These are phyloP conservation scores for Deroptyus accipitrinus DNA, from an alignment of 2,113 vertebrate species.

Conservation along the genomic window DNA sequence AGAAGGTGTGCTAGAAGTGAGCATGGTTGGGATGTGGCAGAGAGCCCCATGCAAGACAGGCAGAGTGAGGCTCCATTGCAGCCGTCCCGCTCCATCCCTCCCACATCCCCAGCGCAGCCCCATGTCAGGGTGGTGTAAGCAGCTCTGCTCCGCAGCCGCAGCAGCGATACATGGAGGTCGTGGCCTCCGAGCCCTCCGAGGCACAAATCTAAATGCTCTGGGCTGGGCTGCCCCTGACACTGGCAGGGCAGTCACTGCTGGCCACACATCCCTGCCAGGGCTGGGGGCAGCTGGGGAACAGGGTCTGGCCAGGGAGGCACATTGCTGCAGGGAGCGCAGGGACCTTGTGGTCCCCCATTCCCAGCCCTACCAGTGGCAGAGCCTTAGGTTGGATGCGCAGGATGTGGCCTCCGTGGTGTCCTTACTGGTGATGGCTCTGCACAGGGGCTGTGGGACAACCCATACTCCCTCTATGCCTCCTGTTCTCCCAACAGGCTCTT, in stretches of 20 bases:
- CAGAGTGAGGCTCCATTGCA: neutral
- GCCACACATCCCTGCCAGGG: fast-evolving
- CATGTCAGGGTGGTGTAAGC: fast-evolving
- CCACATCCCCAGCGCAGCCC: fast-evolving
- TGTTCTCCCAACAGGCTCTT: neutral
- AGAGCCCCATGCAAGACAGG: neutral
- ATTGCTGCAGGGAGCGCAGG: fast-evolving
- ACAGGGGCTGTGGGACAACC: neutral
- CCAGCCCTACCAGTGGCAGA: neutral
- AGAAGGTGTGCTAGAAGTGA: neutral
- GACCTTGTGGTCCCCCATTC: neutral
- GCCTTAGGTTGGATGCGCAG: neutral
- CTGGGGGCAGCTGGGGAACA: neutral
- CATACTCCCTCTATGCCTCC: neutral
- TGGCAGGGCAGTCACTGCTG: neutral
- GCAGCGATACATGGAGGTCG: neutral
- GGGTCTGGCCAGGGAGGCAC: neutral
- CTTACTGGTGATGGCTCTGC: neutral
- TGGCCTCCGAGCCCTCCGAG: neutral
- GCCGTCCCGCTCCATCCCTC: fast-evolving
- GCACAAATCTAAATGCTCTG: neutral
- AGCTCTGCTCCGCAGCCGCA: neutral
- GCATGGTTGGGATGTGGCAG: fast-evolving
- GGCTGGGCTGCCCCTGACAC: neutral
- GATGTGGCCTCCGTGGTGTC: neutral